Conservation (phyloP, 2,113 vertebrate genomes). For the Dipodomys ordii region DNA sequence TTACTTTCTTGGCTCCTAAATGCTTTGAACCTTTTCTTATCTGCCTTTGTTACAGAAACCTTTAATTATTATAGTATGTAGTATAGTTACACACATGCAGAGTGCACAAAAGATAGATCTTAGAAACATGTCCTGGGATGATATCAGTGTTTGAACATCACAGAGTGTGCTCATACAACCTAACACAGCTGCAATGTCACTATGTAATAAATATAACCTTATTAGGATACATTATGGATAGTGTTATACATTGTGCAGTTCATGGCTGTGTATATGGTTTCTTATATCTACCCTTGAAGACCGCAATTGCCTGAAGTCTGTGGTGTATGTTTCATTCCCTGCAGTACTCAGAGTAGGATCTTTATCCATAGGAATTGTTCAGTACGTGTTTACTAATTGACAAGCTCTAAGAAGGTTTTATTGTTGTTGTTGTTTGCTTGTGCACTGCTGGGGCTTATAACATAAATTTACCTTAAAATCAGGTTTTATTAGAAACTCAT, state of each 20-base stretch:
- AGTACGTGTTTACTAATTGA: conserved; percentile 32
- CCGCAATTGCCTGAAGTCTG: not conserved
- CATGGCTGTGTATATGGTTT: not conserved
- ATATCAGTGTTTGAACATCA: not conserved
- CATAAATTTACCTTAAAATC: no score
- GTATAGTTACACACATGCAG: not conserved
- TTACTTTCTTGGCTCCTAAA: conserved; percentile 24
- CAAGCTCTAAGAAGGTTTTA: not conserved
- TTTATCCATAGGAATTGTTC: not conserved
- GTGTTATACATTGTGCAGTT: not conserved
- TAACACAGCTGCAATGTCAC: not conserved
- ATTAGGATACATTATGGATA: not conserved
- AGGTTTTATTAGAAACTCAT: no score
- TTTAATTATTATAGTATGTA: not conserved
- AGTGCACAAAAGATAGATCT: not conserved
- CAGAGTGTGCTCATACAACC: not conserved
- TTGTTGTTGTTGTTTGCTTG: not conserved
- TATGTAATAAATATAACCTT: not conserved
- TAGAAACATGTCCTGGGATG: not conserved
- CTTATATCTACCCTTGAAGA: not conserved
- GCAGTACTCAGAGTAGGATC: not conserved
- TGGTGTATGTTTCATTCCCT: not conserved
- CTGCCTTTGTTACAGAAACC: not conserved
- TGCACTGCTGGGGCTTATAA: no score
- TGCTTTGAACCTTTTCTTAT: conserved; percentile 2